Conservation (phyloP, 2,113 vertebrate species). For the Neolamprologus sp. region DNA sequence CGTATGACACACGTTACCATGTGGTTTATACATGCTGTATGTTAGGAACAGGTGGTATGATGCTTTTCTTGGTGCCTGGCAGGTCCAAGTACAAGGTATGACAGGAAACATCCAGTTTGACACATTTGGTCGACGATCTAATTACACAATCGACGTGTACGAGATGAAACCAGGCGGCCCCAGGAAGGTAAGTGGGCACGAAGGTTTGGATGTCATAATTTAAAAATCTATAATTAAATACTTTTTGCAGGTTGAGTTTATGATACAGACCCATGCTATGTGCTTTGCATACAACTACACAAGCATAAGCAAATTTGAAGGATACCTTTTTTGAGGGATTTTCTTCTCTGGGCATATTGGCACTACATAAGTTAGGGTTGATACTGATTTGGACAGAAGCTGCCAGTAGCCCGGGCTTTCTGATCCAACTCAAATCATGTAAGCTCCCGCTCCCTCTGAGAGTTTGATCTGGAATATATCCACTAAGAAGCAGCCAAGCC, state of each 20-base stretch:
- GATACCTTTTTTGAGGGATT: not conserved
- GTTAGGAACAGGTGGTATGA: not conserved
- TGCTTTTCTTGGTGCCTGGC: not conserved
- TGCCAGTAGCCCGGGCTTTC: not conserved
- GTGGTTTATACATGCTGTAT: not conserved
- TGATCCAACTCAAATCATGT: not conserved
- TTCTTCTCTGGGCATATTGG: not conserved
- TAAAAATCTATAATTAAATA: not conserved
- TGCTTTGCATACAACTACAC: not conserved
- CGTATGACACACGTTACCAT: not conserved
- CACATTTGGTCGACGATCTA: slow-evolving; percentile 90
- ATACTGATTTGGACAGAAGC: not conserved
- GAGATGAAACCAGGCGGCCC: slow-evolving; percentile 88
- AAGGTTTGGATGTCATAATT: not conserved
- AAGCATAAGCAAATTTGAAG: not conserved
- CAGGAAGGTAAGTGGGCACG: slow-evolving; percentile 77
- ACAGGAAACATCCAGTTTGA: slow-evolving; percentile 98
- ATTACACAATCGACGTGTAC: slow-evolving; percentile 96
- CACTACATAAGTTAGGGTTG: not conserved
- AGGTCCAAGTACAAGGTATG: slow-evolving; percentile 98
- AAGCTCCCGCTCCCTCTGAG: not conserved
- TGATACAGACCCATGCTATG: not conserved
- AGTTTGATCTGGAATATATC: not conserved
- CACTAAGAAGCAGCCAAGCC: not conserved
- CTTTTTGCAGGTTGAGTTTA: not conserved